These are phyloP conservation scores for Drosophila kanekoi DNA, from an alignment of 2,888 invertebrate species.

Conservation along the genomic window DNA sequence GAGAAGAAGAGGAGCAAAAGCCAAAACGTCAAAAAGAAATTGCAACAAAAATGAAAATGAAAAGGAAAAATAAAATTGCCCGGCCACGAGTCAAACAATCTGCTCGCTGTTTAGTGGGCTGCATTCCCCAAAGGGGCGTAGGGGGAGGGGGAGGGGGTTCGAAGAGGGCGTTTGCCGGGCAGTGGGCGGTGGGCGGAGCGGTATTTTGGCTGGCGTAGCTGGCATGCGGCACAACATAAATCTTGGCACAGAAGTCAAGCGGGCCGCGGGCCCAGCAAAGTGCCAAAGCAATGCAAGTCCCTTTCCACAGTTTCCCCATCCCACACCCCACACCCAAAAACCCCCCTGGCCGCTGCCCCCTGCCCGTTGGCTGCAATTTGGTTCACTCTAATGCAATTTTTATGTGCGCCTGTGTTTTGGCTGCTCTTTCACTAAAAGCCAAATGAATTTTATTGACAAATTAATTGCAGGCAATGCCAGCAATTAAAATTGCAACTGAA, in stretches of 20 bases:
- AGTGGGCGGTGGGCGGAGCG: not conserved
- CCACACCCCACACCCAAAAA: not conserved
- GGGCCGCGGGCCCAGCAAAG: constrained; percentile 35
- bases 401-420: constrained; percentile 30
- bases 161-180: not conserved
- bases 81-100: constrained; percentile 64
- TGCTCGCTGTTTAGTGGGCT: not conserved
- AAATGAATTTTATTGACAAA: constrained; percentile 84
- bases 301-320: constrained; percentile 2
- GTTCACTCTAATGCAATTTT: constrained; percentile 54
- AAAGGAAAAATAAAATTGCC: constrained; percentile 70
- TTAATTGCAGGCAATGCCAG: constrained; percentile 82
- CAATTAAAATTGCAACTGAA: constrained; percentile 70
- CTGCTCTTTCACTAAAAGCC: constrained; percentile 71
- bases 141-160: not conserved
- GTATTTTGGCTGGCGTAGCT: constrained; percentile 48
- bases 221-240: constrained; percentile 79
- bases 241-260: constrained; percentile 58
- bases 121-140: not conserved
- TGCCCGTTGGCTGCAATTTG: not conserved
- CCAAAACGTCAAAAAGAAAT: constrained; percentile 48
- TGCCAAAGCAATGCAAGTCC: constrained; percentile 41
- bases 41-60: constrained; percentile 35
- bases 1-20: too few relatives aligned
- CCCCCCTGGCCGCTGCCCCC: not conserved